Evolutionary conservation across 2,797 vertebrate species (phyloP), one percentile per base, ranked within the genome.

Genomic region (Scyliorhinus canicula): DNA sequence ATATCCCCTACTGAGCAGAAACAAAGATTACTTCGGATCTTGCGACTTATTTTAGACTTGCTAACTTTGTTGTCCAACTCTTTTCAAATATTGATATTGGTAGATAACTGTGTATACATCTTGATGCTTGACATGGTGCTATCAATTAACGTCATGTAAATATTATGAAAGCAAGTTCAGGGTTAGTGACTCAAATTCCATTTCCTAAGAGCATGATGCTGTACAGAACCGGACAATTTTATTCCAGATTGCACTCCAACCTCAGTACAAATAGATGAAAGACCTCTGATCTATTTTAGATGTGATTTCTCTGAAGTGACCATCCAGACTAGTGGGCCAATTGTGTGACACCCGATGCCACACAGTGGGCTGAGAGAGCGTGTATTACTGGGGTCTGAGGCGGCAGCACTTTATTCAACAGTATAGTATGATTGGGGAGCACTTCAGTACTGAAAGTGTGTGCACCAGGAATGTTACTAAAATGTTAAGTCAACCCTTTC

Each of bases 121-220:
- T 44, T 91, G 88, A 65, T 63, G 88, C 88, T 91, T 57, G n/a
- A 63, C 24, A 65, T 65, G 21, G 19, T 65, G 57, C 57, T 65
- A 91, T 91, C 57, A 91, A 65, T 65, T 40, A 21, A 63, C 40
- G 40, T 91, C 19, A 44, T 44, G 57, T 91, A 65, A 91, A 91
- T 91, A 44, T 65, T 91, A 65, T 91, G 88, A 60, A 63, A 91
- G n/a, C 55, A 91, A 63, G 57, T 91, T 91, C 86, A 63, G 55
- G 86, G 14, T 21, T 50, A 91, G 16, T 91, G 57, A 90, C 55
- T 90, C 86, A 90, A 63, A 63, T 16, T 91, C 85, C 85, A 88
- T 88, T 57, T 88, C 85, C 85, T 57, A 28, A 35, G 52, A 88
- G 57, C 19, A 91, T 60, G 14, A 91, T 24, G n/a, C 60, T 79